phyloP scores from a whole-genome alignment of 2,888 invertebrate genomes.

The Ashinkailepas kermadecensis region DNA sequence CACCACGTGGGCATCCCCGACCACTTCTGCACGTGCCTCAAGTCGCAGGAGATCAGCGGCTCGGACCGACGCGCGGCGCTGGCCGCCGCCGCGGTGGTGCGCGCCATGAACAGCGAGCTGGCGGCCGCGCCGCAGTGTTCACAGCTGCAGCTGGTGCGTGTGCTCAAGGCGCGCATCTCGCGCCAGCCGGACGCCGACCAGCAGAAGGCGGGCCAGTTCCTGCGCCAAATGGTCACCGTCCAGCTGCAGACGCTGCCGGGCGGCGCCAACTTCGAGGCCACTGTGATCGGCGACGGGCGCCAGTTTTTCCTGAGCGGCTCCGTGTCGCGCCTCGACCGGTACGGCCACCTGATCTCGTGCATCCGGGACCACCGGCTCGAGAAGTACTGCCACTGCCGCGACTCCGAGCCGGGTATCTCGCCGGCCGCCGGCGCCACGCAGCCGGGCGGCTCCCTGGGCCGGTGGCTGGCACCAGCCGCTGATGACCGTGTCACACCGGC shows the following conservation, averaged over 20 bases:
- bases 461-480: too few relatives aligned
- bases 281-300: constrained; percentile 47
- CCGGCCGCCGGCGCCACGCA: too few relatives aligned
- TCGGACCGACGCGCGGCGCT: background rate
- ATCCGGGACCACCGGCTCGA: constrained; percentile 38
- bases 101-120: background rate
- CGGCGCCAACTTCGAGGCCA: background rate
- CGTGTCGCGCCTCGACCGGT: constrained; percentile 43
- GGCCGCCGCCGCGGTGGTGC: background rate
- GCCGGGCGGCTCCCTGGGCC: too few relatives aligned
- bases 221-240: background rate
- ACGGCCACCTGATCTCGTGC: constrained; percentile 43
- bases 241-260: background rate
- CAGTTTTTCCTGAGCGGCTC: constrained; percentile 54
- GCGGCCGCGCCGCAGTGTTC: background rate
- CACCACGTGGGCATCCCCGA: constrained; percentile 64
- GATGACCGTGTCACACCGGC: too few relatives aligned
- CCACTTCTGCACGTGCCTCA: constrained; percentile 79
- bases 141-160: background rate
- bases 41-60: background rate
- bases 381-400: constrained; percentile 42
- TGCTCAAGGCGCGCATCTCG: background rate
- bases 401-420: background rate
- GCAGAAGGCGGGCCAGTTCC: background rate
- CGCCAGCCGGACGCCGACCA: background rate